Base-by-base conservation (phyloP, 2,888 invertebrate genomes). In the Xanthia icteritia region DNA sequence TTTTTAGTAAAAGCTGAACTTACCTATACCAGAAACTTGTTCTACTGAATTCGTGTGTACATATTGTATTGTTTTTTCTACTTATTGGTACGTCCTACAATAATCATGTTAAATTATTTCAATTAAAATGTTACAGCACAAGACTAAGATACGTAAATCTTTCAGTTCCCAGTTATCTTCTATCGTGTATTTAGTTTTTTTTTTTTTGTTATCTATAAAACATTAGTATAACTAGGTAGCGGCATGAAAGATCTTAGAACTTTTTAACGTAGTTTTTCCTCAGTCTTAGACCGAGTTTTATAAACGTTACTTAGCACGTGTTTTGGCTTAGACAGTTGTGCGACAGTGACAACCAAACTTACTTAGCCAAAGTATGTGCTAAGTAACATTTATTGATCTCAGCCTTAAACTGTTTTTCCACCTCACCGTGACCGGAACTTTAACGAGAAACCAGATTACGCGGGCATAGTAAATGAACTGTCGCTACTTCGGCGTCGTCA, bases 91-190 rank as follows among this genome's bases (percentile, higher is more conserved):
- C 23, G 5, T 31, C 1, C 23, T 45, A 45, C 23, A 65, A 6
- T 36, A 13, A 48, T 48, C 20, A n/a, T 71, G n/a, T 68, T 48
- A 56, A 36, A 68, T 36, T 72, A 48, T n/a, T 68, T 68, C 0
- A 68, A 68, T 36, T n/a, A 48, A 45, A n/a, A 31, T 17, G 13
- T 54, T 45, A 36, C n/a, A 23, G 45, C 23, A 17, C 2, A 63
- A 63, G 13, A 48, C 17, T 31, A 45, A 66, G 15, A 48, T 48
- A 31, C 8, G 8, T 31, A 51, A n/a, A 31, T 23, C 15, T 48
- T 48, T 67, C 5, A 48, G 15, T 48, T 67, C 8, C 9, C 48
- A 31, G 23, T 31, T 69, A 58, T n/a, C 13, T n/a, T 39, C 11
- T 54, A 6, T n/a, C n/a, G 56, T 39, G n/a, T 51, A 2, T 31